Percentiles rank a stretch among this genome's conserved stretches.
Evolutionary conservation across 2,113 vertebrate genomes (phyloP).

Genomic region (Silurus glanis): DNA sequence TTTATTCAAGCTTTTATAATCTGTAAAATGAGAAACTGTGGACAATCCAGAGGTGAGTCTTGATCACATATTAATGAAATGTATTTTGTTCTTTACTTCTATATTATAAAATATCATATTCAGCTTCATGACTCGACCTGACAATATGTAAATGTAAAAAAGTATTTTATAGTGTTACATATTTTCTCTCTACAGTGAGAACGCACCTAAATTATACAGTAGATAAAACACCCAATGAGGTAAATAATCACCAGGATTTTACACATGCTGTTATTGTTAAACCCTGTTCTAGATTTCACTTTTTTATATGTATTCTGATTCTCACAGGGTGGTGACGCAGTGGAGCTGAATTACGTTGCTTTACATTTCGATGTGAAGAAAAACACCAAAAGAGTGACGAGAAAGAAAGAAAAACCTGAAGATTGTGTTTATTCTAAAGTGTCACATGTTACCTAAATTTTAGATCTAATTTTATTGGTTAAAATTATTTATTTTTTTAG

Average conservation of each 20-base stretch:
- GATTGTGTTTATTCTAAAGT: constrained; percentile 9
- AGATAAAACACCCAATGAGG: background rate
- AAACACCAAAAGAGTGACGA: background rate
- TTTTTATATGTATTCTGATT: background rate
- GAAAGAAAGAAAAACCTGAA: background rate
- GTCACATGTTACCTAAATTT: background rate
- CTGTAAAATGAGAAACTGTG: background rate
- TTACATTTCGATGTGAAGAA: background rate
- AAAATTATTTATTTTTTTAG: background rate
- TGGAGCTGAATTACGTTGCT: background rate
- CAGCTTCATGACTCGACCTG: background rate
- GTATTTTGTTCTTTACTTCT: background rate
- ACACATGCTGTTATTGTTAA: background rate
- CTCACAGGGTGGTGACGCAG: background rate
- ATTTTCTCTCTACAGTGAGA: background rate
- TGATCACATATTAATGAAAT: background rate
- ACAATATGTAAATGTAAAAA: too few species aligned
- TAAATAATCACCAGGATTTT: background rate
- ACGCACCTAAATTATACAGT: background rate
- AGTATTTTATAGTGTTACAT: too few species aligned
- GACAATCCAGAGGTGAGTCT: constrained; percentile 5
- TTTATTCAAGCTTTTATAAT: background rate
- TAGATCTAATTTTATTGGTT: background rate
- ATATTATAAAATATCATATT: background rate
- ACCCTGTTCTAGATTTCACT: background rate